Base-by-base conservation (phyloP, 1,140 invertebrate genomes). In the Pomacea maculata region DNA sequence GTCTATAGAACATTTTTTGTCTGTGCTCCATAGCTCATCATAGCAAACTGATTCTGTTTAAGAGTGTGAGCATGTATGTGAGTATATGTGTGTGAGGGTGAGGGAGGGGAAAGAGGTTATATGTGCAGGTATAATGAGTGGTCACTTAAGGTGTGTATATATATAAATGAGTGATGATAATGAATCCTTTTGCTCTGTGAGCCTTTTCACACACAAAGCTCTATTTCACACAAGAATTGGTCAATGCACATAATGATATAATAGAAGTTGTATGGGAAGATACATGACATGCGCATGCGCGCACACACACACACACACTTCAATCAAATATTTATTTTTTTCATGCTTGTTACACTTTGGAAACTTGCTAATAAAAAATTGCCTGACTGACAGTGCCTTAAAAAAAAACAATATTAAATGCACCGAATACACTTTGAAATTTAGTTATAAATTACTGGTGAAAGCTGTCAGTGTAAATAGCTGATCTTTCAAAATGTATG, bases 241-340 rank as follows among this genome's bases (percentile, higher is more conserved):
- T 19, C 34, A 29, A n/a, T 57, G 45, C 7, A 34, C 29, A 77
- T 57, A 65, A 14, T n/a, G 29, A 65, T 12, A 12, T 19, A 75
- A 25, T 17, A 75, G 3, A 34, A 75, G 21, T 9, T 14, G 25
- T 21, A 75, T 15, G 19, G 29, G 25, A 25, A 25, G 25, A 25
- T 25, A 25, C 25, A 25, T 19, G 15, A 17, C 74, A 61, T 55
- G 11, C 7, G 25, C 63, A 61, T 57, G 63, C 5, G 45, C 63
- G 61, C 75, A 76, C 75, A 76, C 75, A 76, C 55, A 63, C 75
- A 76, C 75, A 63, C 11, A 76, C 75, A 63, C 6, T 57, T 29
- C 34, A 45, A 45, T 45, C 34, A 45, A 45, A 25, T 25, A 25
- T 25, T 45, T 45, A 4, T 45, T 6, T 45, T 45, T 2, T 45